Evolutionary conservation across 92 coral and sea anemone genomes (phyloP), one percentile per base, ranked within the genome.

Genomic region (Zoanthus solanderi): DNA sequence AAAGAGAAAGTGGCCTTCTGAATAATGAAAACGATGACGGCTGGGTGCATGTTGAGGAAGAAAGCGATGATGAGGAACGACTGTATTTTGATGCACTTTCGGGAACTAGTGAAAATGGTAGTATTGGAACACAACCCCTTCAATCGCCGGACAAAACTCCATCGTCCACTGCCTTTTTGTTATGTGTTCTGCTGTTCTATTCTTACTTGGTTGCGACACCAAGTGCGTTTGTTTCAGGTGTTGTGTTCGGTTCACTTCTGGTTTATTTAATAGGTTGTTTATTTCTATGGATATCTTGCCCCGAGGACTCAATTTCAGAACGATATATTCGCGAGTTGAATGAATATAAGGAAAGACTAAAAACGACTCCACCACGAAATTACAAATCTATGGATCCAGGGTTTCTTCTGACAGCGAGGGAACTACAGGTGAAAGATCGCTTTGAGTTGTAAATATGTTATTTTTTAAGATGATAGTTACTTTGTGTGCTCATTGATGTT

Each of bases 301-400:
- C 99, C 8, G 98, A 95, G 78, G 98, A 94, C 79, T 90, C 98
- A 8, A 75, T 88, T 11, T 95, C 94, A n/a, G 97, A 97, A 63
- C 89, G 97, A 15, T 97, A 92, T 80, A 87, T 92, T 30, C 89
- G 95, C 13, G 99, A 95, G 72, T 79, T 97, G 37, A 58, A 78
- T 77, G 98, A 92, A 78, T 94, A 95, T 85, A 92, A 92, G 78
- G 84, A 90, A 18, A 89, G 91, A 66, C 45, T 94, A 48, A 87
- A 91, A 15, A 84, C 53, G 37, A 76, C 88, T 9, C 91, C 93
- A 11, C 78, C 72, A 47, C 89, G 90, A 4, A 78, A 72, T 7
- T 87, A 92, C 87, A 85, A 50, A 13, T 91, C 91, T 18, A 76
- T 91, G 52, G 95, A 95, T 47, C 94, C 97, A 1, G 92, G 95